Conservation (phyloP, 2,113 vertebrate genomes). For the Proteles cristata region DNA sequence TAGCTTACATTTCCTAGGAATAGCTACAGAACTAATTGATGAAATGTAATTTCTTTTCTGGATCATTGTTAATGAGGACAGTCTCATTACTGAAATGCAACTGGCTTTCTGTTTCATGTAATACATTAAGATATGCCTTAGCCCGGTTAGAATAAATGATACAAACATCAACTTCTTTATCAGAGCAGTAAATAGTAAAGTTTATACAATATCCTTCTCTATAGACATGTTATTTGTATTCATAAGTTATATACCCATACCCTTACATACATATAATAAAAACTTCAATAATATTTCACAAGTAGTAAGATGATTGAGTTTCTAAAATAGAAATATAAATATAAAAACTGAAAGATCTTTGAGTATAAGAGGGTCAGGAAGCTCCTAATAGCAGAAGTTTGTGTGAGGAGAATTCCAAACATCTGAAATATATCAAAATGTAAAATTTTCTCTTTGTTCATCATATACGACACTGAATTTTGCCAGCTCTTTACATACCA, state of each 20-base stretch:
- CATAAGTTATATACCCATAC: not conserved
- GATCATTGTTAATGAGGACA: slow-evolving; percentile 35
- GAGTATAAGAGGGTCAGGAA: not conserved
- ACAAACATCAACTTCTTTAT: slow-evolving; percentile 10
- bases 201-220: not conserved
- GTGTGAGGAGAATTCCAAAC: not conserved
- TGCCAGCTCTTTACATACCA: not conserved
- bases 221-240: not conserved
- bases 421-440: not conserved
- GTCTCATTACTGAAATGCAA: not conserved
- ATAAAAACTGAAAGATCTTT: not conserved
- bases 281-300: not conserved
- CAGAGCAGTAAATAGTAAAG: slow-evolving; percentile 11
- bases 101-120: slow-evolving; percentile 28
- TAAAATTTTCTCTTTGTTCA: not conserved
- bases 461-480: not conserved
- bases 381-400: not conserved
- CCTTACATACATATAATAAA: not conserved
- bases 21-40: not conserved
- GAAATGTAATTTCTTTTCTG: slow-evolving; percentile 40
- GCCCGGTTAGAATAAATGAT: slow-evolving; percentile 14
- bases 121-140: not conserved
- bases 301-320: not conserved
- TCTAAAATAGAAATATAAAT: not conserved
- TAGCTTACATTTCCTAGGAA: slow-evolving; percentile 39